Percentiles rank a stretch among this genome's conserved stretches.
Conservation (phyloP, 30 jellyfish, hydroid and myxozoan species). For the Catostylus mosaicus region DNA sequence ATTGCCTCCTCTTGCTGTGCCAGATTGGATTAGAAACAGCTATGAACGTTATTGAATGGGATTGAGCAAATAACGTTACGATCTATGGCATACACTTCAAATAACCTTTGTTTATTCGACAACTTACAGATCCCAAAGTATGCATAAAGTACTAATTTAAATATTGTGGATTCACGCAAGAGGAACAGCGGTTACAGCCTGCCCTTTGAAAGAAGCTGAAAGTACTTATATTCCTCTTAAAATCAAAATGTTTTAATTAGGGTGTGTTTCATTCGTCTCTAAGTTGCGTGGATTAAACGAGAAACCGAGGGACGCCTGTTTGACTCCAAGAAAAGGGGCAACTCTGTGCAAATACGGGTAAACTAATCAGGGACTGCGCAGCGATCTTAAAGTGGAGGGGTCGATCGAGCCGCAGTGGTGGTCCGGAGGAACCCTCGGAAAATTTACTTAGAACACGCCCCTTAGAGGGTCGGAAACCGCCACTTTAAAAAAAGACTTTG, state of each 20-base stretch:
- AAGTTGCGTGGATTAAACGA: not conserved
- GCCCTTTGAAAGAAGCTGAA: not conserved
- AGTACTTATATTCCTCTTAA: too few species aligned
- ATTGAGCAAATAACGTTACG: not conserved
- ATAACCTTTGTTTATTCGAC: not conserved
- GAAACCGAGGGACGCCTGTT: not conserved
- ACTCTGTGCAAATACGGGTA: too few species aligned
- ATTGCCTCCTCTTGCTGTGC: constrained; percentile 22
- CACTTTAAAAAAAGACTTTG: too few species aligned
- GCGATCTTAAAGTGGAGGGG: too few species aligned
- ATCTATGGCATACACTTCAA: not conserved
- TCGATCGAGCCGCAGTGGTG: too few species aligned
- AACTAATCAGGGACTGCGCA: too few species aligned
- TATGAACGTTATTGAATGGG: not conserved
- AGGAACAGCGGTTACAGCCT: too few species aligned
- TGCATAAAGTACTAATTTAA: not conserved
- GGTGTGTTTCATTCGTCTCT: not conserved
- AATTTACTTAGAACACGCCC: too few species aligned
- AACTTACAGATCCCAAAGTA: not conserved
- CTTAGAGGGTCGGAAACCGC: too few species aligned
- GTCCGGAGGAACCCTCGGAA: too few species aligned
- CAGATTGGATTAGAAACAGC: not conserved
- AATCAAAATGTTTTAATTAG: too few species aligned
- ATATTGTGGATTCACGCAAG: constrained; percentile 8
- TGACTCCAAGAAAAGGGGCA: not conserved